phyloP scores from a whole-genome alignment of 2,888 invertebrate genomes.

The Colletes collaris region DNA sequence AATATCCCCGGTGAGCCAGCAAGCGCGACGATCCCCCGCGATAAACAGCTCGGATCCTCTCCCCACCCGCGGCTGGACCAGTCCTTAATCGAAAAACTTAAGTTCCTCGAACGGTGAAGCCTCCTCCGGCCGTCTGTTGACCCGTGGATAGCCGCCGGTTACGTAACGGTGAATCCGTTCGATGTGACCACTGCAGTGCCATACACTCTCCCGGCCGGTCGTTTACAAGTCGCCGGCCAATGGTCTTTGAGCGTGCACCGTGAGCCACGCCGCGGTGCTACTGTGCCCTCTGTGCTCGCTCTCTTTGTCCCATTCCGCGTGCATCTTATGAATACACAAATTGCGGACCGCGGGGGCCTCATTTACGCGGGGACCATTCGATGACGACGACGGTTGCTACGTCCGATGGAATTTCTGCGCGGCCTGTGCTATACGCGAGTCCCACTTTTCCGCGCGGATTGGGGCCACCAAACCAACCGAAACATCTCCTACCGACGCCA shows the following conservation, averaged over 20 bases:
- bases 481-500: too few relatives aligned
- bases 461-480: too few relatives aligned
- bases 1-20: slow-evolving; percentile 21
- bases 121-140: slow-evolving; percentile 67
- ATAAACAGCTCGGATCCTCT: slow-evolving; percentile 31
- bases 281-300: slow-evolving; percentile 32
- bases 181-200: slow-evolving; percentile 71
- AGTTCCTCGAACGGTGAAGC: slow-evolving; percentile 65
- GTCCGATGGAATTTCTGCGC: too few relatives aligned
- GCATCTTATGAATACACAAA: slow-evolving; percentile 72
- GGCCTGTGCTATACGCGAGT: too few relatives aligned
- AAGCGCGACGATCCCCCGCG: slow-evolving; percentile 36
- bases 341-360: slow-evolving; percentile 40
- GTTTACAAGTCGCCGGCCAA: slow-evolving; percentile 68
- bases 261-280: slow-evolving; percentile 57
- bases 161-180: slow-evolving; percentile 77
- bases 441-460: too few relatives aligned
- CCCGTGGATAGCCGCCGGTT: slow-evolving; percentile 71
- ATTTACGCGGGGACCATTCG: too few relatives aligned
- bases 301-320: slow-evolving; percentile 20
- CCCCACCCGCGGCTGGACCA: slow-evolving; percentile 53
- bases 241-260: slow-evolving; percentile 59
- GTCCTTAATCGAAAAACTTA: slow-evolving; percentile 64
- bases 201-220: slow-evolving; percentile 55
- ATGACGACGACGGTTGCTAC: too few relatives aligned